Percentiles rank a stretch among this genome's conserved stretches.
These are phyloP conservation scores for Abramis brama DNA, from an alignment of 2,113 vertebrate genomes.

Conservation along the genomic window DNA sequence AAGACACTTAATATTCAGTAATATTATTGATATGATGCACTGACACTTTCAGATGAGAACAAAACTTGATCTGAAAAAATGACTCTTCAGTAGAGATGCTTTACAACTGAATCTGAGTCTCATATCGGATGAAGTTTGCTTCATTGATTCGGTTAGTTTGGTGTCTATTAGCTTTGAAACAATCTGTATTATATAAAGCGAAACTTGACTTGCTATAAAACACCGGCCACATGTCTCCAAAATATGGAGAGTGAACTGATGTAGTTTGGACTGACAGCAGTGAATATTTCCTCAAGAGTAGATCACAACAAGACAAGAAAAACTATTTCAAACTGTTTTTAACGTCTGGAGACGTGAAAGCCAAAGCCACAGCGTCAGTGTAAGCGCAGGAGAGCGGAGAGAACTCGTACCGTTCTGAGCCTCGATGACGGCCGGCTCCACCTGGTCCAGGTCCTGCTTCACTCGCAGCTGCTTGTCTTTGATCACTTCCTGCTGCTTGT, in stretches of 20 bases:
- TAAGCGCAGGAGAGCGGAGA: neutral
- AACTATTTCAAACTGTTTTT: neutral
- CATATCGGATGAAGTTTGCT: too few relatives aligned
- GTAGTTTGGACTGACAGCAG: neutral
- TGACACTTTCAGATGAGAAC: too few relatives aligned
- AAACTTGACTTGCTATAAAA: too few relatives aligned
- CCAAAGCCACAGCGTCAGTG: neutral
- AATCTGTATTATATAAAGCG: too few relatives aligned
- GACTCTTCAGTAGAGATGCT: too few relatives aligned
- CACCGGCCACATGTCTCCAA: neutral
- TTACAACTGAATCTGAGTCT: too few relatives aligned
- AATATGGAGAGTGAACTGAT: neutral
- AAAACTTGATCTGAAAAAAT: too few relatives aligned
- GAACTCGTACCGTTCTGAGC: constrained; percentile 91
- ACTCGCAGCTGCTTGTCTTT: constrained; percentile 97
- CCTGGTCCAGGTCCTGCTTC: constrained; percentile 93
- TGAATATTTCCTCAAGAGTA: neutral
- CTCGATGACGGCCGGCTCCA: constrained; percentile 97
- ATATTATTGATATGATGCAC: too few relatives aligned
- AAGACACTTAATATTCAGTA: too few relatives aligned
- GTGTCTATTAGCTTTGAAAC: too few relatives aligned
- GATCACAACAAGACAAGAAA: constrained; percentile 1
- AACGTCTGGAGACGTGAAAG: neutral
- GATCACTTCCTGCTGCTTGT: constrained; percentile 95
- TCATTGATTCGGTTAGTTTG: too few relatives aligned